Conservation (phyloP, 2,113 vertebrate genomes). For the Gambusia holbrooki region DNA sequence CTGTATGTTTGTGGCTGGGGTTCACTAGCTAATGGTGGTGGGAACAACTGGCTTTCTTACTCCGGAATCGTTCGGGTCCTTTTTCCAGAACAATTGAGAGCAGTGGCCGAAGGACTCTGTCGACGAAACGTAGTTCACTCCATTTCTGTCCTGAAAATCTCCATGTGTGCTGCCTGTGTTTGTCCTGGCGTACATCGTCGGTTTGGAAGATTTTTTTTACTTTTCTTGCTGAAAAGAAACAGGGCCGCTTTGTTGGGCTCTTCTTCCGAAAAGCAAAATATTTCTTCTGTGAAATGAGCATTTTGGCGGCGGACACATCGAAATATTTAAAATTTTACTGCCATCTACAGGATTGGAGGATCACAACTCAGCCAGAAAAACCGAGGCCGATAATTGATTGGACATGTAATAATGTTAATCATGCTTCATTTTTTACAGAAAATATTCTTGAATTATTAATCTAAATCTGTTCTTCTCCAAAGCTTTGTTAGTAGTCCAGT, state of each 20-base stretch:
- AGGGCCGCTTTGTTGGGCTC: constrained; percentile 74
- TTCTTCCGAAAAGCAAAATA: constrained; percentile 76
- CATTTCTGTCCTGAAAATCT: constrained; percentile 77
- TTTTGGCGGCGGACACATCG: constrained; percentile 66
- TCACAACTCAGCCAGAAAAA: neutral
- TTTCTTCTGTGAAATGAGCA: constrained; percentile 66
- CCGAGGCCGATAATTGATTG: too few relatives aligned
- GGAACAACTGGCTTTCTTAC: constrained; percentile 71
- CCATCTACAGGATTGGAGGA: constrained; percentile 60
- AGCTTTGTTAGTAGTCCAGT: too few relatives aligned
- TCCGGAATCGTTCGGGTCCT: constrained; percentile 78
- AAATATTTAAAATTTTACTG: constrained; percentile 15
- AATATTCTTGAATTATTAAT: too few relatives aligned
- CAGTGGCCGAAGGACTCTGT: constrained; percentile 78
- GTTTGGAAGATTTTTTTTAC: constrained; percentile 49
- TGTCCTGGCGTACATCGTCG: constrained; percentile 76
- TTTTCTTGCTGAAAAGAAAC: constrained; percentile 61
- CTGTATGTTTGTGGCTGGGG: neutral
- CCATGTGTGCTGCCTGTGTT: constrained; percentile 72
- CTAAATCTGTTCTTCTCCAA: too few relatives aligned
- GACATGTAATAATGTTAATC: too few relatives aligned
- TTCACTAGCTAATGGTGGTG: constrained; percentile 39
- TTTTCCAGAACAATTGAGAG: constrained; percentile 80
- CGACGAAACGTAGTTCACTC: constrained; percentile 77
- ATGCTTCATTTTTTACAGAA: too few relatives aligned